These are phyloP conservation scores for Tetragnatha montana DNA, from an alignment of 2,888 invertebrate species.

Conservation along the genomic window DNA sequence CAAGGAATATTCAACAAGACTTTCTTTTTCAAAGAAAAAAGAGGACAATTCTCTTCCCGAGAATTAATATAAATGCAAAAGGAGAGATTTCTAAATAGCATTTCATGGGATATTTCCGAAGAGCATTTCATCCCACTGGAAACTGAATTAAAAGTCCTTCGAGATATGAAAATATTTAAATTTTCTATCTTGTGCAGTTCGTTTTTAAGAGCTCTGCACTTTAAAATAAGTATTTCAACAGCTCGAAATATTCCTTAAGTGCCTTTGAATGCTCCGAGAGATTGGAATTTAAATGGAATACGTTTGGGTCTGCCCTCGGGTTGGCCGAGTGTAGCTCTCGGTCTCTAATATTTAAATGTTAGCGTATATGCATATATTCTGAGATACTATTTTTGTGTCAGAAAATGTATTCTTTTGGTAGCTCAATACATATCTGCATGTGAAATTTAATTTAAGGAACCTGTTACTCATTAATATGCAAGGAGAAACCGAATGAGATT, in stretches of 20 bases:
- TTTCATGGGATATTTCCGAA: background rate
- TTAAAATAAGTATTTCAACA: background rate
- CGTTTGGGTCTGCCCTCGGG: background rate
- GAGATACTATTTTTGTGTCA: background rate
- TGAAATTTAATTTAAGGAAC: background rate
- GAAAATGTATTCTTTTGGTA: too few species aligned
- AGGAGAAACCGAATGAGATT: background rate
- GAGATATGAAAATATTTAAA: slow-evolving; percentile 1
- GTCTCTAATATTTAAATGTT: background rate
- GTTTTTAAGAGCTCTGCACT: background rate
- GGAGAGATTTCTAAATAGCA: background rate
- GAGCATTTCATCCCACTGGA: background rate
- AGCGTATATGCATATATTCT: background rate
- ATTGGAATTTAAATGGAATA: background rate
- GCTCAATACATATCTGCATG: background rate
- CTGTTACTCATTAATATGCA: background rate
- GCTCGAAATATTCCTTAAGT: background rate
- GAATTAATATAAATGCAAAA: background rate
- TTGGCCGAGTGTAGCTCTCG: background rate
- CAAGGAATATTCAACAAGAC: background rate
- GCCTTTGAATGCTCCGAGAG: background rate
- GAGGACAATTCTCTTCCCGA: background rate
- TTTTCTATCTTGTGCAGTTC: background rate
- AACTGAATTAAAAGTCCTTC: slow-evolving; percentile 1
- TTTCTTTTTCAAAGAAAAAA: background rate